Evolutionary conservation across 2,113 vertebrate species (phyloP).

Genomic region (Carollia perspicillata): DNA sequence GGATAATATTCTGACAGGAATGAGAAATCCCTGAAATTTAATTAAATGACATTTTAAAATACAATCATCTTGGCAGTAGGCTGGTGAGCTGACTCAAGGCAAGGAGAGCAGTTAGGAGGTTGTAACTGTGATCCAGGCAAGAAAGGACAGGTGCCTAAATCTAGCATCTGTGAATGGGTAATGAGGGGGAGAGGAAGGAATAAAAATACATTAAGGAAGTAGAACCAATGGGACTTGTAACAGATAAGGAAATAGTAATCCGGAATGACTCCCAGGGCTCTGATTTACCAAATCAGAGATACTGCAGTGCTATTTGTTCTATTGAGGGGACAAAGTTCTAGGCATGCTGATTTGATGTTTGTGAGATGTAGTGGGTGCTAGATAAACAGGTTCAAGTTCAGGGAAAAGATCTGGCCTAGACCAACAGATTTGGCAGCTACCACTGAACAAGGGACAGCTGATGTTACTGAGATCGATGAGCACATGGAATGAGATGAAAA

Average conservation of each 20-base stretch:
- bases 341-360: not conserved
- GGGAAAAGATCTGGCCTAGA: not conserved
- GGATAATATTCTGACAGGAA: not conserved
- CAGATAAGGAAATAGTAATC: not conserved
- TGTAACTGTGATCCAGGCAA: not conserved
- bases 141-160: not conserved
- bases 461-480: not conserved
- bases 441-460: not conserved
- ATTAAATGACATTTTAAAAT: not conserved
- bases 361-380: not conserved
- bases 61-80: not conserved
- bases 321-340: not conserved
- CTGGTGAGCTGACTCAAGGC: not conserved
- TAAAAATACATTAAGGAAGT: not conserved
- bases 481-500: not conserved
- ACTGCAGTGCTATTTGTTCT: not conserved
- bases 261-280: not conserved
- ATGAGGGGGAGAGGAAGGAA: not conserved
- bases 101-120: not conserved
- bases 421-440: not conserved
- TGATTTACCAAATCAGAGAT: not conserved
- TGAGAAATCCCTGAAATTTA: not conserved
- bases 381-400: not conserved
- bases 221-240: not conserved
- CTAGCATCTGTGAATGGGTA: not conserved